A percentile compares a stretch with the other conserved stretches of the same genome.
phyloP scores from a whole-genome alignment of 2,113 vertebrate species.

The Megalops atlanticus region DNA sequence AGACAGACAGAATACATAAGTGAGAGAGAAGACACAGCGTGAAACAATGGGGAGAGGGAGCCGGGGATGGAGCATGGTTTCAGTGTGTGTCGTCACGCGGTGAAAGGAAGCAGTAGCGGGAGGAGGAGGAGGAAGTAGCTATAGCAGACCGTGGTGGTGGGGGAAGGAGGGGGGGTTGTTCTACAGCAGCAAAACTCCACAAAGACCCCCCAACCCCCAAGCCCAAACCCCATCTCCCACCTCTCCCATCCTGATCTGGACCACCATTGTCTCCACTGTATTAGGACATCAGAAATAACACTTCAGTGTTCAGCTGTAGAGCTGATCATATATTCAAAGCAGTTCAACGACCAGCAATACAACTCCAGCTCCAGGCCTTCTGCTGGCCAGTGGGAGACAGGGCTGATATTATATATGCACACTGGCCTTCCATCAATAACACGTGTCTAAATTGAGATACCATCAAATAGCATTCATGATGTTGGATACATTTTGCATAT shows the following conservation, averaged over 20 bases:
- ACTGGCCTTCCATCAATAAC: neutral
- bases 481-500: neutral
- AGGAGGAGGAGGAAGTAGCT: slow-evolving; percentile 20
- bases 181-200: neutral
- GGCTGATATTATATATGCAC: too few species aligned
- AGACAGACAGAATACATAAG: slow-evolving; percentile 48
- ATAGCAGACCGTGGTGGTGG: slow-evolving; percentile 36
- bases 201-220: too few species aligned
- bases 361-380: neutral
- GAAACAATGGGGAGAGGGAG: slow-evolving; percentile 24
- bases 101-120: slow-evolving; percentile 30
- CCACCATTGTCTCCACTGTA: neutral
- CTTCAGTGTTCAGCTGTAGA: neutral
- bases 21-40: slow-evolving; percentile 34
- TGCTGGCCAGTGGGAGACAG: neutral
- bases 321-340: neutral
- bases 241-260: neutral
- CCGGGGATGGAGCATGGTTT: neutral
- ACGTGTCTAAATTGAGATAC: neutral
- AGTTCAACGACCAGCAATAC: neutral
- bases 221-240: neutral
- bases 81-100: slow-evolving; percentile 34
- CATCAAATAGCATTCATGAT: neutral
- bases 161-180: neutral
- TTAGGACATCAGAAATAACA: neutral